Evolutionary conservation across 2,888 invertebrate species (phyloP).

Genomic region (Ctena decussata): DNA sequence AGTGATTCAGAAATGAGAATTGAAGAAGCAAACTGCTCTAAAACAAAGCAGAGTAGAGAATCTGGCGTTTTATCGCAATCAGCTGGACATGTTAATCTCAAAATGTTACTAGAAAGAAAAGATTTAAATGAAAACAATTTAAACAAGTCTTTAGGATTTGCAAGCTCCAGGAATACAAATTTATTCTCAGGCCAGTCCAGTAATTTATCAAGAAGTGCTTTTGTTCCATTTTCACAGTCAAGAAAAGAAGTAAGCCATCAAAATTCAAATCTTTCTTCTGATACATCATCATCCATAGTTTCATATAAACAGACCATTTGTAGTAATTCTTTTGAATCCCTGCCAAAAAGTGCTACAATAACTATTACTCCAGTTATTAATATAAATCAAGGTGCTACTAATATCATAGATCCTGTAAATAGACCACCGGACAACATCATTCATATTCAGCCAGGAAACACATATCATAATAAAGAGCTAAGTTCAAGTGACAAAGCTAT

Average conservation of each 20-base stretch:
- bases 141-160: conserved; percentile 58
- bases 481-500: not conserved
- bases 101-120: conserved; percentile 56
- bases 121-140: conserved; percentile 24
- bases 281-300: not conserved
- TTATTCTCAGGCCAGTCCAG: conserved; percentile 62
- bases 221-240: conserved; percentile 80
- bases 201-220: conserved; percentile 78
- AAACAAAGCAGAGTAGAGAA: not conserved
- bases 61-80: conserved; percentile 42
- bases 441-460: not conserved
- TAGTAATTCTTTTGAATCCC: not conserved
- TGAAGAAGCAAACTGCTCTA: not conserved
- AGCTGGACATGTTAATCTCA: conserved; percentile 47
- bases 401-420: not conserved
- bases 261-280: not conserved
- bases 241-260: conserved; percentile 38
- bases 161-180: not conserved
- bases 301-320: conserved; percentile 14
- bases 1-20: not conserved
- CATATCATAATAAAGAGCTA: not conserved
- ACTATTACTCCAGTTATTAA: conserved; percentile 8
- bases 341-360: conserved; percentile 18
- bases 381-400: conserved; percentile 1
- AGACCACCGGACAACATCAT: not conserved